Evolutionary conservation across 2,113 vertebrate species (phyloP), one percentile per base, ranked within the genome.

Genomic region (Chionodraco myersi): DNA sequence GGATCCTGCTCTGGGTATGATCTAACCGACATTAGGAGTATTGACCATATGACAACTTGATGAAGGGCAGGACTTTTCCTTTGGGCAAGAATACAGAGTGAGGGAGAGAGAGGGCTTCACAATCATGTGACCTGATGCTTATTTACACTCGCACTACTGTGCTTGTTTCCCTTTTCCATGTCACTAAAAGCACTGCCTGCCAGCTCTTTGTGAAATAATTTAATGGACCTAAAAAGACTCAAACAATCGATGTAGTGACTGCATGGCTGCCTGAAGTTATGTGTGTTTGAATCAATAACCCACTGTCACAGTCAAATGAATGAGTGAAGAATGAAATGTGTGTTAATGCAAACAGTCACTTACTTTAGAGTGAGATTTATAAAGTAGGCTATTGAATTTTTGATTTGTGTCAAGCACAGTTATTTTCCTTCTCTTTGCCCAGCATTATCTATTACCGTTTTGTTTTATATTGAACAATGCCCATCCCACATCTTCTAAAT

Each of bases 41-140:
- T 87, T 76, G 86, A 89, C 72, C 64, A 83, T 80, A 77, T 89
- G 86, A 82, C 84, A 86, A 57, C 63, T 58, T 86, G 78, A 89
- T 88, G 69, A 82, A 83, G 79, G 83, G 44, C 61, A 91, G 78
- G 77, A 79, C 77, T 84, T 87, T 86, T 82, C 72, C 84, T 84
- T 64, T 75, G 64, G 85, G 83, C 72, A 61, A 77, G 36, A 52
- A 34, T 58, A 68, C 52, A 70, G 3, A 13, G 47, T 12, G 23
- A 23, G 30, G 11, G 68, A 51, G 74, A 9, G 69, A 45, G 18
- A 51, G 63, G 10, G 72, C 77, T 64, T 23, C 14, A 76, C 76
- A 62, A 66, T 85, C 90, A 88, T 89, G 89, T 90, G 92, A 93
- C 86, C 51, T 68, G 69, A 66, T 85, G 81, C 69, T 63, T 82